phyloP scores from a whole-genome alignment of 1,140 invertebrate species.

The Drosophila bipectinata region DNA sequence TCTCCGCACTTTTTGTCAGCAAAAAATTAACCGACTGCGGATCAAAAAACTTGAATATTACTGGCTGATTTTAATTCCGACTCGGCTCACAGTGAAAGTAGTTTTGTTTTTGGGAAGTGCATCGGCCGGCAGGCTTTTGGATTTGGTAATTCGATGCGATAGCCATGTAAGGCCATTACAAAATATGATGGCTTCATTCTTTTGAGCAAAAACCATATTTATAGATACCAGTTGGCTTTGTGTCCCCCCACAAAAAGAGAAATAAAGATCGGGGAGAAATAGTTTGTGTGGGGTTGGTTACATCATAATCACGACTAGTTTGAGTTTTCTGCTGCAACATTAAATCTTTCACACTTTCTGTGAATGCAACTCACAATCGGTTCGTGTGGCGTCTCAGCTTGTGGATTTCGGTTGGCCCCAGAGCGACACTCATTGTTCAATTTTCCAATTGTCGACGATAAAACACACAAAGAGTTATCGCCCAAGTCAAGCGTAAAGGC shows the following conservation, averaged over 20 bases:
- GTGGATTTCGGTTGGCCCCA: conserved; percentile 16
- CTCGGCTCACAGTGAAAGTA: conserved; percentile 54
- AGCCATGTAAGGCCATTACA: conserved; percentile 31
- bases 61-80: conserved; percentile 47
- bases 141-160: conserved; percentile 32
- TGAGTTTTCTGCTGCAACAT: conserved; percentile 20
- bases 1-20: conserved; percentile 33
- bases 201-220: conserved; percentile 41
- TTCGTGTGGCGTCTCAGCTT: conserved; percentile 16
- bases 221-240: conserved; percentile 32
- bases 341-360: conserved; percentile 56
- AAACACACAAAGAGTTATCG: conserved; percentile 70
- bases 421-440: conserved; percentile 68
- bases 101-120: conserved; percentile 20
- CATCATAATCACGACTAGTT: conserved; percentile 42
- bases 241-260: not conserved
- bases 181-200: conserved; percentile 64
- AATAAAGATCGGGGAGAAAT: conserved; percentile 36
- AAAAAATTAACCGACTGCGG: conserved; percentile 8
- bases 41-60: conserved; percentile 55
- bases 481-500: conserved; percentile 60
- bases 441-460: conserved; percentile 76
- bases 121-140: conserved; percentile 14
- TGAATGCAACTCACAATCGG: conserved; percentile 17
- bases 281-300: conserved; percentile 43